Evolutionary conservation across 2,113 vertebrate genomes (phyloP).

Genomic region (Canis aureus): DNA sequence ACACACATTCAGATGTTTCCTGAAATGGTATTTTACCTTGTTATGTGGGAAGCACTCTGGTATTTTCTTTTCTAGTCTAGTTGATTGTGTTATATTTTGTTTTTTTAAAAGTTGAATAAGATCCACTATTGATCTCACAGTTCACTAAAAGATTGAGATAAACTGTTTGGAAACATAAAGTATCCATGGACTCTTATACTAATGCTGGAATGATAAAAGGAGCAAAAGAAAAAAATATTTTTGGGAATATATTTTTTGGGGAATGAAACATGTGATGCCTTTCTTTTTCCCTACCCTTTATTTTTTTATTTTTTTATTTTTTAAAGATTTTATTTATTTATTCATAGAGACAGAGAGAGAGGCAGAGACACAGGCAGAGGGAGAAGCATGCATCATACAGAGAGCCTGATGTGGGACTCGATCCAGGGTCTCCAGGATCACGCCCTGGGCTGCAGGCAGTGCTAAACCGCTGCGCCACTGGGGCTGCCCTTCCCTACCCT

Average conservation of each 20-base stretch:
- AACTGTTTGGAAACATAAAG: conserved; percentile 26
- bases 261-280: background rate
- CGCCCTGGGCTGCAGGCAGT: no score
- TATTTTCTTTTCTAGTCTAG: background rate
- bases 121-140: background rate
- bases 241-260: background rate
- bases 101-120: conserved; percentile 1
- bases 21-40: conserved; percentile 9
- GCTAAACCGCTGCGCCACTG: no score
- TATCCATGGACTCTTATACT: background rate
- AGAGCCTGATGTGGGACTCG: no score
- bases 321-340: no score
- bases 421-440: no score
- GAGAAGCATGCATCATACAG: no score
- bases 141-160: background rate
- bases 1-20: background rate
- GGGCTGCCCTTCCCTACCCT: background rate
- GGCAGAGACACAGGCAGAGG: no score
- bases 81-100: background rate
- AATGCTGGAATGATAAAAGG: conserved; percentile 10
- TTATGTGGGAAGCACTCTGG: background rate
- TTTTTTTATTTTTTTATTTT: no score
- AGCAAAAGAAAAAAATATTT: background rate
- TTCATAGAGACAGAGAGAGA: no score
- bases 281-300: background rate